Evolutionary conservation across 2,797 vertebrate species (phyloP).

Genomic region (Pachyuromys duprasi): DNA sequence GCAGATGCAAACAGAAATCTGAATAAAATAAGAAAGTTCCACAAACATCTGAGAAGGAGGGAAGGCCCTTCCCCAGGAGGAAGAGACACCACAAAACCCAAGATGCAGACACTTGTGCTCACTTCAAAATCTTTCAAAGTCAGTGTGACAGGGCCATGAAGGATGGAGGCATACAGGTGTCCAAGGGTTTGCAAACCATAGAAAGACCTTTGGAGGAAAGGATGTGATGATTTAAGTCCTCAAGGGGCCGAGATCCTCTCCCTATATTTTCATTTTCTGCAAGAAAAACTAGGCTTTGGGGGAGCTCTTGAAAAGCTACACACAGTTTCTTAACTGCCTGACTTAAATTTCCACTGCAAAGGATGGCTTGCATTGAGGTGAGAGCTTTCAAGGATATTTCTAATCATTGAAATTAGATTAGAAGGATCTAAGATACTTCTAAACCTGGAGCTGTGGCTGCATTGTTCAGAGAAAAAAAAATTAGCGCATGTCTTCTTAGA

Average conservation of each 20-base stretch:
- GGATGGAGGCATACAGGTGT: not conserved
- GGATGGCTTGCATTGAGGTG: not conserved
- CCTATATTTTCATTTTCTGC: not conserved
- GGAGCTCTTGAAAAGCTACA: not conserved
- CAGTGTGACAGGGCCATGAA: not conserved
- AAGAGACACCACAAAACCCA: not conserved
- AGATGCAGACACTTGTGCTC: fast-evolving
- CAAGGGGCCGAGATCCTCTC: not conserved
- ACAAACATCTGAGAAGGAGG: not conserved
- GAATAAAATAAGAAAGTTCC: not conserved
- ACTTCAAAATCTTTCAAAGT: not conserved
- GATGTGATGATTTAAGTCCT: not conserved
- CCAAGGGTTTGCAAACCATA: not conserved
- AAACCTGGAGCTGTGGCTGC: not conserved
- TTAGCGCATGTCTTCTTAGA: constrained; percentile 19
- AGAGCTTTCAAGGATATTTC: constrained; percentile 16
- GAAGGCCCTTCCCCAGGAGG: not conserved
- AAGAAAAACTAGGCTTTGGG: not conserved
- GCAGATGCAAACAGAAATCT: not conserved
- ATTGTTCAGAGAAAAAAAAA: constrained; percentile 35
- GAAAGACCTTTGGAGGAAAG: not conserved
- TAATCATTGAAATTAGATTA: constrained; percentile 18
- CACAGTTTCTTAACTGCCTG: not conserved
- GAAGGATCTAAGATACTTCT: constrained; percentile 17
- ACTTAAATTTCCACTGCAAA: constrained; percentile 16